Evolutionary conservation across 2,113 vertebrate species (phyloP).

Genomic region (Chaetodon trifascialis): DNA sequence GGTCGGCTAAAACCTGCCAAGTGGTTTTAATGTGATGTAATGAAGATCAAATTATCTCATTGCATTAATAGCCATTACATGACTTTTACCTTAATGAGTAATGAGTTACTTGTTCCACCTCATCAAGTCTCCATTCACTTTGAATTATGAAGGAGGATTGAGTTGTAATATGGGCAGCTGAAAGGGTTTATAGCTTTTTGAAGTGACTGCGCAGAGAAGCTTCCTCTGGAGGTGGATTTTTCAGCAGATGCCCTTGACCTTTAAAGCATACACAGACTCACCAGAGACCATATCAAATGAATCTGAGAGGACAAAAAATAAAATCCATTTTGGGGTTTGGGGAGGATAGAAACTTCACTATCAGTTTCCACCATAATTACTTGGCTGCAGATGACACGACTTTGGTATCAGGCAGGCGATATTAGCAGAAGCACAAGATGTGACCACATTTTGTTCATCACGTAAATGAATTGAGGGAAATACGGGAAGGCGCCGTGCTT

Average conservation of each 20-base stretch:
- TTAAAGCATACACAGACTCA: constrained; percentile 34
- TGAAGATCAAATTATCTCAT: background rate
- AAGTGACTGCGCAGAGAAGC: background rate
- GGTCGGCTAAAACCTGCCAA: background rate
- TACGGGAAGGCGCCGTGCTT: background rate
- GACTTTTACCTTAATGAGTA: background rate
- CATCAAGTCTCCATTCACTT: background rate
- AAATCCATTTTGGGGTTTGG: constrained; percentile 5
- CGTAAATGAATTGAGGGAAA: background rate
- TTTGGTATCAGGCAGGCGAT: background rate
- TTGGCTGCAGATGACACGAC: constrained; percentile 19
- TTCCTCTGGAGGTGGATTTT: constrained; percentile 10
- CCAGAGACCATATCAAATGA: constrained; percentile 42
- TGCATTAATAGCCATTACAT: background rate
- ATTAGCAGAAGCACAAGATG: background rate
- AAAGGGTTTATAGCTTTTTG: constrained; percentile 10
- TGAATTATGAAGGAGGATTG: background rate
- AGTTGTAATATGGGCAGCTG: background rate
- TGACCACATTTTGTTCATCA: background rate
- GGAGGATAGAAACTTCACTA: constrained; percentile 15
- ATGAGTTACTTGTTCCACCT: background rate
- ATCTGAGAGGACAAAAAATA: constrained; percentile 25
- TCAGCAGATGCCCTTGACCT: constrained; percentile 41
- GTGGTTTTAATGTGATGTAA: background rate
- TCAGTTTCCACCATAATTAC: constrained; percentile 31